Base-by-base conservation (phyloP, 2,888 invertebrate genomes). In the Xylocampa areola region DNA sequence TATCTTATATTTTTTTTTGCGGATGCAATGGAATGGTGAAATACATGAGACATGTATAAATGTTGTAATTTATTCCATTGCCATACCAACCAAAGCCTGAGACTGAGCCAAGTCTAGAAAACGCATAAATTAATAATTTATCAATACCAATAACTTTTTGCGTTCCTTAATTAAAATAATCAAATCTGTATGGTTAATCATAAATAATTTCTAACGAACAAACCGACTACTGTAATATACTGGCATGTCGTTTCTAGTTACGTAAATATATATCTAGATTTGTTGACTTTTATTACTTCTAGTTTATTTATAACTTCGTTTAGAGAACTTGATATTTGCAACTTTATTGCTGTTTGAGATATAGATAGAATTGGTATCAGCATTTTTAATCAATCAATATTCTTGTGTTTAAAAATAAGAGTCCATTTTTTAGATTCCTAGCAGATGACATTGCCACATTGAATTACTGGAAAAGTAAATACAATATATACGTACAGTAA, bases 161-260 rank as follows among this genome's bases (percentile, higher is more conserved):
- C 0, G 11, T 19, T 64, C 11, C 33, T 51, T 66, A 66, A 66
- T 71, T 69, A 66, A 70, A 71, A 45, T 66, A 58, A 59, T 65
- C 41, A 70, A 68, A 62, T 62, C 25, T 32, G 7, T 44, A 63
- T 33, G 36, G 33, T 32, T 47, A 27, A 35, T 73, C 60, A 33
- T 60, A 61, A 64, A 73, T 67, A 51, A 40, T 33, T 49, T 48
- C 49, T 45, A 40, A 52, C 44, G 29, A 45, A 69, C 23, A 53
- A 23, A 55, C 47, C 11, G 53, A 68, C 63, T 59, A 57, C 59
- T 47, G 48, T 19, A 53, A 51, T 50, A 51, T 55, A 43, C 29
- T 30, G 45, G 27, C 10, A 44, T 57, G 49, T 60, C 35, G 16
- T 63, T 63, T 67, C 45, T 55, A 25, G 45, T 65, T 71, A 61